These are phyloP conservation scores for Symphodus melops DNA, from an alignment of 2,113 vertebrate genomes.

Conservation along the genomic window DNA sequence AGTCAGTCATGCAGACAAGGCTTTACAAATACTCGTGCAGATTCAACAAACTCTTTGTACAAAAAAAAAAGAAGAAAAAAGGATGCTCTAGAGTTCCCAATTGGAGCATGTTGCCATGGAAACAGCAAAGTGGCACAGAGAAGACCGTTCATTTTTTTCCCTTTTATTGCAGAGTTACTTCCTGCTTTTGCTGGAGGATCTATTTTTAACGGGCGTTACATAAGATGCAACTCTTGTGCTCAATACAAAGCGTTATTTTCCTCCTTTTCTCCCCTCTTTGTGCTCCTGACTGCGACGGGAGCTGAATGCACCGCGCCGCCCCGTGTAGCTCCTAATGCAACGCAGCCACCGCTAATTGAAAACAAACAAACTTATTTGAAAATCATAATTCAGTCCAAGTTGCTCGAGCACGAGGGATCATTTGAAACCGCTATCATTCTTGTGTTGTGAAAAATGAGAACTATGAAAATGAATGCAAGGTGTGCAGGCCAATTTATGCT, in stretches of 20 bases:
- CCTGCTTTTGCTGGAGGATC: constrained; percentile 64
- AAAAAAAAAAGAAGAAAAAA: constrained; percentile 57
- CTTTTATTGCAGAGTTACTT: constrained; percentile 57
- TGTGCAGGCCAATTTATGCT: not conserved
- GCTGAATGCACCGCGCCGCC: not conserved
- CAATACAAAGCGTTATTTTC: constrained; percentile 45
- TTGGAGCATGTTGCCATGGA: constrained; percentile 81
- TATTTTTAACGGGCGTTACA: constrained; percentile 82
- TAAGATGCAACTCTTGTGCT: constrained; percentile 70
- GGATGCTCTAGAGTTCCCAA: constrained; percentile 54
- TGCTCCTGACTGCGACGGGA: constrained; percentile 39
- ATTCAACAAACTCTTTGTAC: constrained; percentile 25
- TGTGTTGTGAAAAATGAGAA: constrained; percentile 5
- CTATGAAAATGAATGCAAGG: not conserved
- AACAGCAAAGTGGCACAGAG: constrained; percentile 79
- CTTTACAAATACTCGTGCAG: not conserved
- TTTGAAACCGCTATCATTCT: constrained; percentile 15
- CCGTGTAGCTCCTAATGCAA: not conserved
- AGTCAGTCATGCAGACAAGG: not conserved
- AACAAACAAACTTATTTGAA: constrained; percentile 46
- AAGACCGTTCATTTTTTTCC: constrained; percentile 63
- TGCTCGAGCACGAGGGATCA: not conserved
- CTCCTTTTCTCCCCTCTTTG: constrained; percentile 23
- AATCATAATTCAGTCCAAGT: constrained; percentile 2
- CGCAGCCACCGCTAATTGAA: constrained; percentile 15